phyloP scores from a whole-genome alignment of 2,888 invertebrate species.

The Smittia sp. region DNA sequence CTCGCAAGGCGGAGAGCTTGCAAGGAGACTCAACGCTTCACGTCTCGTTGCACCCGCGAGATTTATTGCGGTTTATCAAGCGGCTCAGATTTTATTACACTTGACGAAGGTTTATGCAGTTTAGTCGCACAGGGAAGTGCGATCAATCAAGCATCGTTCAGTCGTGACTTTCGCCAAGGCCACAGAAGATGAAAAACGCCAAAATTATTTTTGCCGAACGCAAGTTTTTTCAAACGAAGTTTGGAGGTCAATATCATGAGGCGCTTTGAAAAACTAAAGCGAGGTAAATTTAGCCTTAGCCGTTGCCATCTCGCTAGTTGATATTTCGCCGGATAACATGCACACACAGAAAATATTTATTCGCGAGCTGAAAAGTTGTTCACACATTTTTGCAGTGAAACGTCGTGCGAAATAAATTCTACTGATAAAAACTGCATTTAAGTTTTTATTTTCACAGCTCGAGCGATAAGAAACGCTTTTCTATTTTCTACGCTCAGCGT shows the following conservation, averaged over 20 bases:
- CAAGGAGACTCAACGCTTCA: background rate
- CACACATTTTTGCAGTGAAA: background rate
- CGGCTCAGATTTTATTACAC: background rate
- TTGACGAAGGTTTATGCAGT: background rate
- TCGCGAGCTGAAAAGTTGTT: background rate
- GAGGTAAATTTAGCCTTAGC: slow-evolving; percentile 13
- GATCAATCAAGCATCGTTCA: background rate
- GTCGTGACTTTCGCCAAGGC: slow-evolving; percentile 35
- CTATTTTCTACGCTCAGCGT: background rate
- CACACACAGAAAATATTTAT: background rate
- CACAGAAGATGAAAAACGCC: background rate
- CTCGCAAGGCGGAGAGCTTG: too few species aligned
- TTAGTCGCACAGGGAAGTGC: background rate
- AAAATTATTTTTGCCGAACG: slow-evolving; percentile 18
- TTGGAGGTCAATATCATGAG: slow-evolving; percentile 33
- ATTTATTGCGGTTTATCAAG: background rate
- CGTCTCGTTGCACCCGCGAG: background rate
- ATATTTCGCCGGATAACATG: background rate
- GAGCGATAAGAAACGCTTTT: background rate
- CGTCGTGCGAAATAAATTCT: background rate
- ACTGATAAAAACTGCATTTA: slow-evolving; percentile 8
- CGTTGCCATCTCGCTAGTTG: slow-evolving; percentile 12
- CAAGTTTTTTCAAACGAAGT: background rate
- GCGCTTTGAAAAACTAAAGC: background rate
- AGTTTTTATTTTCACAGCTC: too few species aligned